phyloP scores from a whole-genome alignment of 2,113 vertebrate species.

The Gnathonemus longibarbis region DNA sequence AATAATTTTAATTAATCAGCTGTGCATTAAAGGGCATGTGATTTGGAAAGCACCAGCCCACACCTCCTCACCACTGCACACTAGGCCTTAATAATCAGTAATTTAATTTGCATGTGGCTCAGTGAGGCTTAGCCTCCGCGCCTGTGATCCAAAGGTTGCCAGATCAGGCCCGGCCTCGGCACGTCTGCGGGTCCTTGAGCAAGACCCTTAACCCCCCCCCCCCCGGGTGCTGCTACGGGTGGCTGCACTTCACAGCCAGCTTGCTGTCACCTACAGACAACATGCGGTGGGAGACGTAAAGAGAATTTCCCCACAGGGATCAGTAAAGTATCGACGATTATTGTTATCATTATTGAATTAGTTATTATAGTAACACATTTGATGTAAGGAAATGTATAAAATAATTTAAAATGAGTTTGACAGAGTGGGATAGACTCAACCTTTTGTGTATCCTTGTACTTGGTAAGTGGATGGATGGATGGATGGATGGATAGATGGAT shows the following conservation, averaged over 20 bases:
- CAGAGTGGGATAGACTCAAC: neutral
- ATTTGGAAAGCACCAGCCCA: neutral
- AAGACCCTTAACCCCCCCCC: too few species aligned
- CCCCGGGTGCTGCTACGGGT: too few species aligned
- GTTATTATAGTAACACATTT: neutral
- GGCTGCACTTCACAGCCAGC: too few species aligned
- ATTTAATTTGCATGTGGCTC: neutral
- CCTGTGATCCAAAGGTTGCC: too few species aligned
- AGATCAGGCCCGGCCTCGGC: too few species aligned
- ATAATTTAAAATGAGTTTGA: neutral
- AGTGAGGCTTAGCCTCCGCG: too few species aligned
- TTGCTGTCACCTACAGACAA: too few species aligned
- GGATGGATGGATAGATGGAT: neutral
- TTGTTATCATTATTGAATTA: neutral
- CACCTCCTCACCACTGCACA: neutral
- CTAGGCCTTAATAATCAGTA: neutral
- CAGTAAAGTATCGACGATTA: neutral
- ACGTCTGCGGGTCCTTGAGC: too few species aligned
- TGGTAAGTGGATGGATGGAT: neutral
- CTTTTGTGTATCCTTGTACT: neutral
- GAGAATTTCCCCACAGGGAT: too few species aligned
- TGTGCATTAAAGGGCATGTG: neutral
- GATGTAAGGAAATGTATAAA: neutral
- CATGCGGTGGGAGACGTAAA: too few species aligned
- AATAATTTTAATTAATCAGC: neutral